A percentile compares a stretch with the other conserved stretches of the same genome.
Conservation (phyloP, 2,888 invertebrate genomes). For the Darwinula stevensoni region DNA sequence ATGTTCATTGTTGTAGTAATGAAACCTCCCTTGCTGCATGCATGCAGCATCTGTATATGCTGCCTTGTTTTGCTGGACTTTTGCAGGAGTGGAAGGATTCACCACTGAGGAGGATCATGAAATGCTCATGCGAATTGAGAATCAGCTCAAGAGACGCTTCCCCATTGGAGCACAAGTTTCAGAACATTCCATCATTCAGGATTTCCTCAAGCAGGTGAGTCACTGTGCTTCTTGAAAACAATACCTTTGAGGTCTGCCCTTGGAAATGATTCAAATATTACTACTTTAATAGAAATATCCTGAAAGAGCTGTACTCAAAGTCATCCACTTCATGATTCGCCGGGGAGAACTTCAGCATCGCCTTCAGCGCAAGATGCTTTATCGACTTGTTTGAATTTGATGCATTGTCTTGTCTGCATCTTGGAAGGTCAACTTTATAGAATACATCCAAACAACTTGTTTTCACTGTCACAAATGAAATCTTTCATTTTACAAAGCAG, state of each 20-base stretch:
- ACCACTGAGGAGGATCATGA: conserved; percentile 84
- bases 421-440: background rate
- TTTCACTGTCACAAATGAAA: too few relatives aligned
- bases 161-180: conserved; percentile 89
- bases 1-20: too few relatives aligned
- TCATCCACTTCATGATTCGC: conserved; percentile 73
- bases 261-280: too few relatives aligned
- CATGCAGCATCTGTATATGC: conserved; percentile 3
- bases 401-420: background rate
- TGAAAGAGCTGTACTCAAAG: conserved; percentile 57
- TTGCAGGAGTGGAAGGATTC: conserved; percentile 93
- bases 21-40: conserved; percentile 4
- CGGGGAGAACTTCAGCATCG: conserved; percentile 86
- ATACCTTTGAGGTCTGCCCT: background rate
- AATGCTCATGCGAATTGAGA: conserved; percentile 58
- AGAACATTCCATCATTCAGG: conserved; percentile 70
- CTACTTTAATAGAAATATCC: conserved; percentile 39
- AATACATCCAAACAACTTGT: too few relatives aligned
- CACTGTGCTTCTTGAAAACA: conserved; percentile 5
- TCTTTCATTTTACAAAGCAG: too few relatives aligned
- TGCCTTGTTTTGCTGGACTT: conserved; percentile 9
- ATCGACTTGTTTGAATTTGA: conserved; percentile 39
- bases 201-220: conserved; percentile 25
- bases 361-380: conserved; percentile 87
- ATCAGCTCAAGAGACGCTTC: conserved; percentile 72